Evolutionary conservation across 2,113 vertebrate genomes (phyloP), one percentile per base, ranked within the genome.

Genomic region (Macquaria ambigua): DNA sequence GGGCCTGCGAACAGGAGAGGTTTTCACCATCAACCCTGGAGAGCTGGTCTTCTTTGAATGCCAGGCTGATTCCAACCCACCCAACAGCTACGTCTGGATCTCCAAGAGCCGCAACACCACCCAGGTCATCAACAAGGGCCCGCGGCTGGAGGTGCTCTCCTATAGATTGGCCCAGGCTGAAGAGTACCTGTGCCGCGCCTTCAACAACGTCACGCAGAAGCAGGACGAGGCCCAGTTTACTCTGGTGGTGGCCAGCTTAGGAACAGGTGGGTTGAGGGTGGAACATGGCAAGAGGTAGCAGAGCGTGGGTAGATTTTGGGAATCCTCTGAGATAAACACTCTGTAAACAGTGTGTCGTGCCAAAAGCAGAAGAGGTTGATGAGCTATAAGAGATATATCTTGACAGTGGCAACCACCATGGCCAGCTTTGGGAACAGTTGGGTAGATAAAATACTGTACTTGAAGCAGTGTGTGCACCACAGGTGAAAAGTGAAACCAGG

Each of bases 21-120:
- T 99, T 75, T 99, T 99, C 87, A 98, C 97, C 31, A 95, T 99
- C 81, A 97, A 97, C 69, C 79, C 96, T 2, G 97, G 97, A 50
- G 97, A 98, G 90, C 95, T 97, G 63, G 91, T 97, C 67, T 95
- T 96, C 74, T 98, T 99, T 6, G 94, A 98, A 78, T 99, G 98
- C 92, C 97, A 95, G 25, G 98, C 98, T 0, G 98, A 99, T 66
- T 99, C 98, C 68, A 98, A 99, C 79, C 98, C 98, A 43, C 97
- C 98, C 50, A 99, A 98, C 92, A 97, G 93, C 86, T 99, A 96
- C 5, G 96, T 94, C 3, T 99, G 98, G 98, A 96, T 98, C 87
- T 97, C 90, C 28, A 97, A 94, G 81, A 92, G 90, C 77, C 93
- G 93, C 89, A 99, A 99, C 37, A 74, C 72, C 6, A 97, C 96